Evolutionary conservation across 2,113 vertebrate species (phyloP).

Genomic region (Lampris incognitus): DNA sequence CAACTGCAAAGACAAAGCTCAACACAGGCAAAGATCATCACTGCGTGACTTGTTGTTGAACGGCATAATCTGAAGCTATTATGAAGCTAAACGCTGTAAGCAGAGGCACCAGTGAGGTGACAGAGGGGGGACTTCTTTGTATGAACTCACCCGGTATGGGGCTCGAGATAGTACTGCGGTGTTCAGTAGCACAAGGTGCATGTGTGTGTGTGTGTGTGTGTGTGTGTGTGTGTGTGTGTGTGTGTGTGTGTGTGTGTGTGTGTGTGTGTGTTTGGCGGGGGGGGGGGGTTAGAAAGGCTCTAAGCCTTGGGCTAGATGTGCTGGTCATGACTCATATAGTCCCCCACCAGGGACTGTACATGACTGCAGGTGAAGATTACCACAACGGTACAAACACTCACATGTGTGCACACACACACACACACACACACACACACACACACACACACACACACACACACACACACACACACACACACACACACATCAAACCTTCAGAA

Average conservation of each 20-base stretch:
- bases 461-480: conserved; percentile 3
- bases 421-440: not conserved
- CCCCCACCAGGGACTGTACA: conserved; percentile 35
- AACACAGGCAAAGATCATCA: not conserved
- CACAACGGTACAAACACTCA: not conserved
- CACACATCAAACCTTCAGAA: conserved; percentile 18
- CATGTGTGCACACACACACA: not conserved
- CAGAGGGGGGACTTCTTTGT: conserved; percentile 4
- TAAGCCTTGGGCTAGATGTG: conserved; percentile 41
- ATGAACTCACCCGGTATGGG: conserved; percentile 1
- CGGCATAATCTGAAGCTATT: not conserved
- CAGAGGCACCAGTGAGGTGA: conserved; percentile 1
- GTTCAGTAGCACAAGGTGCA: conserved; percentile 12
- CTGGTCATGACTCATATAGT: conserved; percentile 32
- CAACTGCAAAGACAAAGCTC: not conserved
- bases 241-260: not conserved
- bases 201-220: conserved; percentile 6
- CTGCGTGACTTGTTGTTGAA: not conserved
- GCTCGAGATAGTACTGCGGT: not conserved
- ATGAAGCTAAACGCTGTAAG: not conserved
- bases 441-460: conserved; percentile 9
- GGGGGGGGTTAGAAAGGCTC: conserved; percentile 12
- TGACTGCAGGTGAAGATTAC: conserved; percentile 56
- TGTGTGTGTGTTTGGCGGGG: not conserved
- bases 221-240: not conserved